These are phyloP conservation scores for Lepidurus packardi DNA, from an alignment of 1,140 invertebrate species.

Conservation along the genomic window DNA sequence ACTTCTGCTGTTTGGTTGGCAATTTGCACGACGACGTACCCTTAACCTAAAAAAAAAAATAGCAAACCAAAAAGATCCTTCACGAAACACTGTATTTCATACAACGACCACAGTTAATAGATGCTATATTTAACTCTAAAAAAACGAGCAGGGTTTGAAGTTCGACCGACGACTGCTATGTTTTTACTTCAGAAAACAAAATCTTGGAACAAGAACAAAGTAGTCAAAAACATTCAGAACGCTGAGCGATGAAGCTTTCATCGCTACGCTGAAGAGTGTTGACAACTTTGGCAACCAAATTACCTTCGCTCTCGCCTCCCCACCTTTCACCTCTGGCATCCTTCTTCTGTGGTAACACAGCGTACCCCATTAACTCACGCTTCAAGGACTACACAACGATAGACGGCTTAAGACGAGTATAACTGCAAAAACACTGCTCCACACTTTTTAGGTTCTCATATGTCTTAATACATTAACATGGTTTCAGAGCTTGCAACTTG, in stretches of 20 bases:
- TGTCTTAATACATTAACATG: not conserved
- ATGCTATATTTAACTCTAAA: not conserved
- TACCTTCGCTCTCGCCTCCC: conserved; percentile 1
- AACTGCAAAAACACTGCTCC: not conserved
- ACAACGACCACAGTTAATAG: too few relatives aligned
- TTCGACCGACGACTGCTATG: not conserved
- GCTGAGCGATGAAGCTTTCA: not conserved
- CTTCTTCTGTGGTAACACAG: not conserved
- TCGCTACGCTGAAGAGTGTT: not conserved
- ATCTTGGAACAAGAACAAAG: not conserved
- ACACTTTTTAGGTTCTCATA: not conserved
- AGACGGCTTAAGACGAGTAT: not conserved
- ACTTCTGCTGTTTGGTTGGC: too few relatives aligned
- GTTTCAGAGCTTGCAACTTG: not conserved
- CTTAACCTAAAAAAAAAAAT: too few relatives aligned
- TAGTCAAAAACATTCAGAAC: not conserved
- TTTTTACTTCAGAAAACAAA: not conserved
- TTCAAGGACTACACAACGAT: not conserved
- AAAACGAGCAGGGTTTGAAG: not conserved
- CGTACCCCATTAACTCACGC: conserved; percentile 18
- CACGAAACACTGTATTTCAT: too few relatives aligned
- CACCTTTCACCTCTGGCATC: conserved; percentile 15
- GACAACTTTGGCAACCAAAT: conserved; percentile 16
- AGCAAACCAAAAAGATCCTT: too few relatives aligned
- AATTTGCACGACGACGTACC: too few relatives aligned